Base-by-base conservation (phyloP, 2,797 vertebrate species). In the Poeciliopsis gracilis region DNA sequence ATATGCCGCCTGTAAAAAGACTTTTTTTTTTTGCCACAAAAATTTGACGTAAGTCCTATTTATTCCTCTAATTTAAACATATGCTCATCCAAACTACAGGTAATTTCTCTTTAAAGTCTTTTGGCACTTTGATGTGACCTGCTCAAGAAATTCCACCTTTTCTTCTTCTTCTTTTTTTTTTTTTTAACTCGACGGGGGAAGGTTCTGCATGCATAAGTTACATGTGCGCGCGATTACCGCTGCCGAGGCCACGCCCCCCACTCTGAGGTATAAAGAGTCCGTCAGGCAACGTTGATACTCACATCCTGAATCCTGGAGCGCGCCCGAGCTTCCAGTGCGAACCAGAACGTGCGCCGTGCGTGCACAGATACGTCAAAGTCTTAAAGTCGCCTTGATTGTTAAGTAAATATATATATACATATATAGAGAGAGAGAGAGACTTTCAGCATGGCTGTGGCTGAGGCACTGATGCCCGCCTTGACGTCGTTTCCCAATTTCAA, bases 401-500 rank as follows among this genome's bases (percentile, higher is more conserved):
- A 30, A 2, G 18, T 12, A 8, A 13, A 59, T 20, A 6, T 6
- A 47, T 38, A 38, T 38, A 20, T 11, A 8, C 13, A 59, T 18
- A 6, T 6, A 49, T 38, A 6, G 0, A 49, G 2, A 49, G 6
- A 49, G 5, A 49, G 47, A 18, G 16, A 53, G 18, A 12, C 16
- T 28, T 20, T 72, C 78, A 78, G 23, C 89, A 97, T 96, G 94
- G 96, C 96, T 90, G 93, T 93, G 86, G 94, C 92, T 75, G 96
- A 96, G 72, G 94, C 94, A 16, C 28, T 93, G 76, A 83, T 96
- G 86, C 96, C 96, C 18, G 90, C 88, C 1, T 85, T 95, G 11
- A 84, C 93, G 1, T 84, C 95, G 38, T 97, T 97, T 72, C 80
- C 93, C 53, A 87, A 77, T 79, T 81, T 88, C 55, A 89, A 92